Base-by-base conservation (phyloP, 2,888 invertebrate genomes). In the Clanis bilineata region DNA sequence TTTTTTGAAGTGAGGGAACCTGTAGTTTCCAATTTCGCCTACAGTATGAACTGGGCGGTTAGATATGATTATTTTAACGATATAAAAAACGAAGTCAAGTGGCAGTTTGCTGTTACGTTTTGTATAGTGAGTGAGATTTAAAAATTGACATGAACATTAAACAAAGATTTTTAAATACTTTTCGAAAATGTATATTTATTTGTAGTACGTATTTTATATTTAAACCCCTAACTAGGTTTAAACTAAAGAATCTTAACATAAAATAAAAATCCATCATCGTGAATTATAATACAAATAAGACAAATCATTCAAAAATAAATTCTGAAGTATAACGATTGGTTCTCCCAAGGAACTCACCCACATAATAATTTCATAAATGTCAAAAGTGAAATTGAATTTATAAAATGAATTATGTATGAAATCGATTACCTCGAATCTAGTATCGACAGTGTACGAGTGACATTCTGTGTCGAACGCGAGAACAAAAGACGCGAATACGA, bases 381-480 rank as follows among this genome's bases (percentile, higher is more conserved):
- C 32, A 32, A 32, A 51, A 21, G 28, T 51, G 51, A 51, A 51
- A 51, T 51, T 51, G 51, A 51, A 51, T 51, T 25, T 56, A 25
- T 51, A 32, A 32, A 51, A 51, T 51, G 51, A 32, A 51, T 51
- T 28, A 51, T 51, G 51, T 32, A 51, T 51, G 51, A 32, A 51
- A 51, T 51, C 51, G 41, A 57, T 57, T 28, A 41, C 43, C 6
- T 25, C 28, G 28, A 57, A 28, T 71, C 7, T 51, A 70, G 69
- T 80, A 82, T 51, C 47, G 38, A 21, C 28, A 18, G 25, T n/a
- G n/a, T 58, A 9, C 45, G 12, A 58, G 47, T 83, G 86, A 86
- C 90, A 91, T 90, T 88, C 90, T 88, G 91, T 92, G 77, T 90
- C 92, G 89, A 91, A 92, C 85, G 77, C 71, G 79, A 76, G 68